phyloP scores from a whole-genome alignment of 2,888 invertebrate species.

The Dynastes hyllus region DNA sequence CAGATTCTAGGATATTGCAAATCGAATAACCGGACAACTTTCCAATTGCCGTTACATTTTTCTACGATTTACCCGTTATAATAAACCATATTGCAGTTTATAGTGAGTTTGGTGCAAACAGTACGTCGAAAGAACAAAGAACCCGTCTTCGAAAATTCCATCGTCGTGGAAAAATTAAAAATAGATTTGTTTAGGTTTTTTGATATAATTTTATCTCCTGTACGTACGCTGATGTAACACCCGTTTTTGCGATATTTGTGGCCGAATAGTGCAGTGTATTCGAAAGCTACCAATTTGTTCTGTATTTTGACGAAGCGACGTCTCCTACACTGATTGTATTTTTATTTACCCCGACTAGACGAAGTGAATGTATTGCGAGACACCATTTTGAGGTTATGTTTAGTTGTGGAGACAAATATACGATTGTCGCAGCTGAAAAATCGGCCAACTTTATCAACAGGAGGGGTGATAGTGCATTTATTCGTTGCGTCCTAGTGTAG shows the following conservation, averaged over 20 bases:
- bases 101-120: constrained; percentile 11
- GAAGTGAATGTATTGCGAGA: constrained; percentile 11
- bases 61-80: constrained; percentile 42
- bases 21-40: constrained; percentile 40
- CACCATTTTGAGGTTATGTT: constrained; percentile 47
- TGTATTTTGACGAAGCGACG: constrained; percentile 1
- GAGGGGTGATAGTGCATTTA: constrained; percentile 41
- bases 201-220: constrained; percentile 51
- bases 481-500: constrained; percentile 32
- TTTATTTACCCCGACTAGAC: constrained; percentile 32
- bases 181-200: constrained; percentile 52
- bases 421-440: constrained; percentile 30
- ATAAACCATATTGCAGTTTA: constrained; percentile 30
- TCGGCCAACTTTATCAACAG: constrained; percentile 41
- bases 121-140: constrained; percentile 35
- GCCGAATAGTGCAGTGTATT: constrained; percentile 19
- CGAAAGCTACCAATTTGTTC: neutral
- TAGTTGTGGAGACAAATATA: constrained; percentile 33
- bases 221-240: constrained; percentile 37
- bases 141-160: constrained; percentile 47
- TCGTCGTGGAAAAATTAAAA: constrained; percentile 47
- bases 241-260: constrained; percentile 22
- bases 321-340: constrained; percentile 18
- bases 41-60: constrained; percentile 48
- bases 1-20: constrained; percentile 45